Evolutionary conservation across 1,140 invertebrate genomes (phyloP), one percentile per base, ranked within the genome.

Genomic region (Drosophila neocordata): DNA sequence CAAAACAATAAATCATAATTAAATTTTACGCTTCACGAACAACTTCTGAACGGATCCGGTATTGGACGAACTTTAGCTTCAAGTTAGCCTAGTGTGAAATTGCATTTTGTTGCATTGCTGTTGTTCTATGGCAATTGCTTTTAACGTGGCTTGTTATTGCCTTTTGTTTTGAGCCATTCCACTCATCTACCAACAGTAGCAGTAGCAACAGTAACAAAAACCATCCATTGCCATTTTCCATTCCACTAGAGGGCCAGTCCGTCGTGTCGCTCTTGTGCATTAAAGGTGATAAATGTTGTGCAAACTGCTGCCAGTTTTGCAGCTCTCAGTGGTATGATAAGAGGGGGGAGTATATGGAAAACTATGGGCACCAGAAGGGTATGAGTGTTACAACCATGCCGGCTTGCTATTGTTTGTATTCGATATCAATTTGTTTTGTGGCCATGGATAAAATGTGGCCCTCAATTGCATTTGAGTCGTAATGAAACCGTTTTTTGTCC

Each of bases 61-160:
- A 31, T 53, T 13, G 44, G 24, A 62, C 18, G 11, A 44, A 20
- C 15, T 18, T 20, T 12, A 48, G 15, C 41, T 70, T 65, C 68
- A 57, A 79, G 24, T 66, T 69, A 83, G 72, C 72, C 72, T 83
- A 66, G 71, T 83, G 80, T 83, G 80, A 83, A 83, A 83, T 83
- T 83, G 79, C 80, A 83, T 76, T 83, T 69, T 41, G 44, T 38
- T 76, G 79, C 71, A 82, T 82, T 78, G 74, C 70, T 71, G 82
- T 82, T 78, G 74, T 68, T 74, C 24, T 63, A 15, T 12, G 59
- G 48, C 24, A 13, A 7, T 57, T 38, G 53, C 59, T 60, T 34
- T 56, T 53, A 56, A 56, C 53, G 53, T 64, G 67, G 44, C 9
- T 60, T 59, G 31, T 59, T 41, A 61, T 61, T 61, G 37, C 37